Evolutionary conservation across 2,888 invertebrate genomes (phyloP).

Genomic region (Euplexia lucipara): DNA sequence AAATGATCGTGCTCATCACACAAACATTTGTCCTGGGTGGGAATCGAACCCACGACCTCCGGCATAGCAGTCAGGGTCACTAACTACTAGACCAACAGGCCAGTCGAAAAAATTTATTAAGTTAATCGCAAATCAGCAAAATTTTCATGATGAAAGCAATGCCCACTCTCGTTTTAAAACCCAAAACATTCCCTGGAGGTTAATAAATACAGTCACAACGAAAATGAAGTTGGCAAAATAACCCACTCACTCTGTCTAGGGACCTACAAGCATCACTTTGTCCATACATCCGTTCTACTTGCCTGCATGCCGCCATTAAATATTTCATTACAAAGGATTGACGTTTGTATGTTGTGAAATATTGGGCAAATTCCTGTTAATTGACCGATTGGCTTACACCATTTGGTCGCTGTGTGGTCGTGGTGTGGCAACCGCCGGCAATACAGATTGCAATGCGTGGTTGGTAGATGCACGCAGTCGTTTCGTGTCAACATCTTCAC

Average conservation of each 20-base stretch:
- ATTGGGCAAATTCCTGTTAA: conserved; percentile 66
- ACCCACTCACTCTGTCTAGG: conserved; percentile 25
- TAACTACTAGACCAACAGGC: too few species aligned
- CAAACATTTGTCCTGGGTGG: too few species aligned
- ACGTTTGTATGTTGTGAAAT: conserved; percentile 58
- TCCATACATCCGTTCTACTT: conserved; percentile 62
- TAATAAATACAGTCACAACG: conserved; percentile 9
- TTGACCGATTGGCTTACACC: conserved; percentile 65
- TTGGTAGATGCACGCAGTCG: conserved; percentile 44
- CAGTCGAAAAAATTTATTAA: too few species aligned
- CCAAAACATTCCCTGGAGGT: background rate
- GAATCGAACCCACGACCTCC: too few species aligned
- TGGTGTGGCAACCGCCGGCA: conserved; percentile 47
- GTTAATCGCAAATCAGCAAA: background rate
- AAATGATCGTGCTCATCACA: too few species aligned
- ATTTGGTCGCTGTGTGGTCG: conserved; percentile 48
- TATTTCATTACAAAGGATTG: conserved; percentile 63
- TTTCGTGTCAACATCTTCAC: conserved; percentile 47
- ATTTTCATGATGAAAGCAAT: background rate
- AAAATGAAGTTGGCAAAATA: conserved; percentile 42
- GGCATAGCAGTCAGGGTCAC: too few species aligned
- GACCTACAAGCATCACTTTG: conserved; percentile 27
- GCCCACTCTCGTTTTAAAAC: conserved; percentile 2
- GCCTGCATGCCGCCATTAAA: conserved; percentile 41
- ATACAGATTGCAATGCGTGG: conserved; percentile 41